Conservation (phyloP, 2,888 invertebrate species). For the Tricholauxania praeusta region DNA sequence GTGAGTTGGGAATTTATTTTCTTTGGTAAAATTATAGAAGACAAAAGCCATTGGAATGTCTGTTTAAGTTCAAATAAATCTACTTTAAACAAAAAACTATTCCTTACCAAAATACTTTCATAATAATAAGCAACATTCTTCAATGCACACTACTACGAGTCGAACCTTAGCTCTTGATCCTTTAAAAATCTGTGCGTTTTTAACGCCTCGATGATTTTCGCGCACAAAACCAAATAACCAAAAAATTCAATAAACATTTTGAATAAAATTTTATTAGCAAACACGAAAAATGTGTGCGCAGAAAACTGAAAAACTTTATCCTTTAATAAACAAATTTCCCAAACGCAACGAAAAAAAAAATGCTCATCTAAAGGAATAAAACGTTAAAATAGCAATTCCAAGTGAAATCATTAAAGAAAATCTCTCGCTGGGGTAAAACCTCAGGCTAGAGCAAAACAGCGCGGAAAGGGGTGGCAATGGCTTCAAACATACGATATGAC, state of each 20-base stretch:
- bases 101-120: too few species aligned
- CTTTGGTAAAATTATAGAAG: too few species aligned
- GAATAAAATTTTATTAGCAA: constrained; percentile 59
- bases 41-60: too few species aligned
- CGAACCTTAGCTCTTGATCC: too few species aligned
- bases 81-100: too few species aligned
- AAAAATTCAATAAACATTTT: constrained; percentile 56
- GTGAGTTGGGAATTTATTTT: too few species aligned
- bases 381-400: constrained; percentile 39
- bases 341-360: constrained; percentile 36
- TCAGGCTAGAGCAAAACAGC: background rate
- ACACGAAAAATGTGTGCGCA: constrained; percentile 43
- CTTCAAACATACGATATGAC: background rate
- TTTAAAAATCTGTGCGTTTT: constrained; percentile 3
- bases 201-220: background rate
- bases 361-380: constrained; percentile 42
- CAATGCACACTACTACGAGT: too few species aligned
- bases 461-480: constrained; percentile 4
- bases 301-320: constrained; percentile 47
- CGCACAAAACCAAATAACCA: constrained; percentile 33
- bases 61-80: too few species aligned
- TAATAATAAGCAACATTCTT: too few species aligned
- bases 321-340: constrained; percentile 55
- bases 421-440: constrained; percentile 38
- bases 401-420: constrained; percentile 39